Base-by-base conservation (phyloP, 2,888 invertebrate species). In the Chloroclysta siterata region DNA sequence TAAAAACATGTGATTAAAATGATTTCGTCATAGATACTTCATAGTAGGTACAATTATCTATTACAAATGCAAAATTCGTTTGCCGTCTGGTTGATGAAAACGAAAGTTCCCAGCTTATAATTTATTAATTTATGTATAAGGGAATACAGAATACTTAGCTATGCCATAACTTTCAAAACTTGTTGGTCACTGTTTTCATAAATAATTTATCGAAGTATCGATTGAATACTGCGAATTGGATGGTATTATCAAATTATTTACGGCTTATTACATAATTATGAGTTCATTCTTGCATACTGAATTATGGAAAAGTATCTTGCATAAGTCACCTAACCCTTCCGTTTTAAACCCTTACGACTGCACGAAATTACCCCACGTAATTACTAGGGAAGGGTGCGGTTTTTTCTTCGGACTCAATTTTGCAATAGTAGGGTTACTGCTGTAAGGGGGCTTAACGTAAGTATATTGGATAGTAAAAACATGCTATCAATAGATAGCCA, bases 331-430 rank as follows among this genome's bases (percentile, higher is more conserved):
- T 64, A 69, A 73, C 88, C 68, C 88, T 86, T 88, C 73, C 71
- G 66, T 74, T 81, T 72, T 64, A 76, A 84, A 79, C 85, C 89
- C 87, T 78, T 83, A 80, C 77, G 75, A 77, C 78, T 81, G 82
- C 80, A 80, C 73, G 68, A 80, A 82, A 88, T 87, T 83, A 83
- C 88, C 86, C 72, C 82, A 78, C 74, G 80, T 87, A 88, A 87
- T 89, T 87, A 86, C 80, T 78, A 77, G 77, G 72, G 71, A 54
- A 79, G 85, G 89, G 88, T 78, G 88, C 70, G 73, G 78, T 82
- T 87, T 89, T 87, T 87, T 86, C 73, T 75, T 70, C 61, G 73
- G 69, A 67, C 78, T 75, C 71, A 74, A 81, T 84, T 84, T 82
- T 69, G 82, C 81, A 78, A 79, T 70, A 70, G 72, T 68, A 63